Evolutionary conservation across 1,140 invertebrate species (phyloP), one percentile per base, ranked within the genome.

Genomic region (Megathymus violae): DNA sequence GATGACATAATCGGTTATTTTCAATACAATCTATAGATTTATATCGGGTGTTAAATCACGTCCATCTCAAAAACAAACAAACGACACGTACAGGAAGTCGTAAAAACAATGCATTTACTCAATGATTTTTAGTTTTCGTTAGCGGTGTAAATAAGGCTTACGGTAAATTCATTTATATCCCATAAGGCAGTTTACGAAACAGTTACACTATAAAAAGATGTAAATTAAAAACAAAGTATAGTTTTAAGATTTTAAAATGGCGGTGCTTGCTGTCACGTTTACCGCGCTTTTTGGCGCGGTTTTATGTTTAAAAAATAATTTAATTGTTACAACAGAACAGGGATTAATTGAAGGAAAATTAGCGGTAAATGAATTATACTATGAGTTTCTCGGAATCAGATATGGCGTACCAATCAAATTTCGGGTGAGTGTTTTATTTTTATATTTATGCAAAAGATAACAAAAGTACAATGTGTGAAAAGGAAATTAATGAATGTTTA

Each of bases 351-450:
- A 90, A 64, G 88, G 88, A n/a, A 62, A 38, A 64, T 72, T 88
- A 40, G 65, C 77, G 1, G 4, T 47, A 0, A 86, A 72, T 51
- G 80, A 69, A 22, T 16, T 80, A 4, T 88, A 79, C 60, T 88
- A 85, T 52, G 82, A 90, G 69, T 90, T 84, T 67, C 65, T 80
- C 13, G 85, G 85, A 0, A 83, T 90, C 1, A 67, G 78, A 74
- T 90, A 90, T 66, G 88, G 61, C 0, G 61, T 82, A 4, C 80
- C 83, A 13, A 67, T 82, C 14, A 80, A 75, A 54, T 88, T 88
- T 71, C 62, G 73, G 67, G 85, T 88, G 61, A 85, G 83, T 79
- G 41, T 34, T 9, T 13, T 44, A 27, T 47, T 14, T 56, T 48
- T 19, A 16, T 9, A 15, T 10, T n/a, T 62, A 43, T 52, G n/a